Evolutionary conservation across 2,888 invertebrate genomes (phyloP).

Genomic region (Drosophila lacicola): DNA sequence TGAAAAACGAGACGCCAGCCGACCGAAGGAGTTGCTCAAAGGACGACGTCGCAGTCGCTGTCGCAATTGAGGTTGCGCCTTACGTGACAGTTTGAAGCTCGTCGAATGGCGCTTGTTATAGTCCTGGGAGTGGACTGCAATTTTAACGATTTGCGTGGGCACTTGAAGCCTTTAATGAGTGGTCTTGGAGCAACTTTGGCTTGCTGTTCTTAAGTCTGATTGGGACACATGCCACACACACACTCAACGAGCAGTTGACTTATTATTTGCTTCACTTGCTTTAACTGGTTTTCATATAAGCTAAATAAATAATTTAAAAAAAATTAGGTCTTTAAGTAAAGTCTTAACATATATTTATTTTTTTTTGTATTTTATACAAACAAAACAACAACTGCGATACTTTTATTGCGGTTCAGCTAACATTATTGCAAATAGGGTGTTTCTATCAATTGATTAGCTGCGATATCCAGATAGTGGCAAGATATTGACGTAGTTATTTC

Average conservation of each 20-base stretch:
- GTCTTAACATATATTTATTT: too few species aligned
- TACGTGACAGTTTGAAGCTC: constrained; percentile 54
- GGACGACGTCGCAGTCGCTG: constrained; percentile 4
- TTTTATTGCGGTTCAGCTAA: too few species aligned
- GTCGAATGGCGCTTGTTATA: constrained; percentile 10
- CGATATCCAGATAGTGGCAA: too few species aligned
- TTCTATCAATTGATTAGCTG: too few species aligned
- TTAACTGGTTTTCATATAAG: neutral
- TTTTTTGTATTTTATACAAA: neutral
- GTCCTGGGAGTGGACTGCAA: constrained; percentile 42
- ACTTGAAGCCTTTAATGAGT: constrained; percentile 63
- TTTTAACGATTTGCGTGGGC: constrained; percentile 52
- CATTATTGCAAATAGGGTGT: too few species aligned
- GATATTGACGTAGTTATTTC: too few species aligned
- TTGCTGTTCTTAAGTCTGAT: constrained; percentile 36
- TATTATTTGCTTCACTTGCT: neutral
- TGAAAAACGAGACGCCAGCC: constrained; percentile 24
- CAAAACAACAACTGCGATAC: neutral
- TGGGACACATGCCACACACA: constrained; percentile 26
- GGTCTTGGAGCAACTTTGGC: constrained; percentile 22
- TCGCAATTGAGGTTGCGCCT: constrained; percentile 9
- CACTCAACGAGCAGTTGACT: neutral
- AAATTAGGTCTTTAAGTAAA: too few species aligned
- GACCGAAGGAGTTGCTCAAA: constrained; percentile 23
- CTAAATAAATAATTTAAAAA: constrained; percentile 5